phyloP scores from a whole-genome alignment of 2,113 vertebrate genomes.

The Pseudorectes ferrugineus region DNA sequence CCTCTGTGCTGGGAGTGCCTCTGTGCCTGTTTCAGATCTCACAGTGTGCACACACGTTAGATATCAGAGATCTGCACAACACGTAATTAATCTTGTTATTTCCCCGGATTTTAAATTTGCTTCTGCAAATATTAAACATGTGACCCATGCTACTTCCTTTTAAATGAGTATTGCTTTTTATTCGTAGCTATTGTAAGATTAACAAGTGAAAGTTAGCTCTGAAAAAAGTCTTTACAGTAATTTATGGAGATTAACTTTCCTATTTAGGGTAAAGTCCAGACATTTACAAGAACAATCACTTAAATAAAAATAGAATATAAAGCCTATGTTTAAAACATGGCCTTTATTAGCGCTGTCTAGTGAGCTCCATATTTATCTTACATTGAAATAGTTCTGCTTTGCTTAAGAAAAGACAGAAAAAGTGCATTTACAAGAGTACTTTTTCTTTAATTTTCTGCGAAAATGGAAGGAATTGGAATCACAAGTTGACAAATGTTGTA shows the following conservation, averaged over 20 bases:
- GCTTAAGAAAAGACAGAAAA: conserved; percentile 85
- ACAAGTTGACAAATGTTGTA: conserved; percentile 78
- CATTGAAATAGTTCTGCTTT: conserved; percentile 85
- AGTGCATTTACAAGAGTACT: conserved; percentile 82
- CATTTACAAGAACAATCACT: conserved; percentile 61
- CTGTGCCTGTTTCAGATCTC: not conserved
- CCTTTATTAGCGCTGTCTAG: conserved; percentile 90
- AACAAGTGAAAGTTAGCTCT: conserved; percentile 44
- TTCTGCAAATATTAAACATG: not conserved
- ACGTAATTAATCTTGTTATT: not conserved
- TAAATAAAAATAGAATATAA: conserved; percentile 74
- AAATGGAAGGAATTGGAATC: conserved; percentile 79
- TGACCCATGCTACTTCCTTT: conserved; percentile 27
- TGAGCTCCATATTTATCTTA: conserved; percentile 83
- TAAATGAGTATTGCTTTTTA: conserved; percentile 38
- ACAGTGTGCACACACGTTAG: not conserved
- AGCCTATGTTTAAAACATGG: conserved; percentile 85
- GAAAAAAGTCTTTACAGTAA: conserved; percentile 29
- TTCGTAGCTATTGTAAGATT: conserved; percentile 29
- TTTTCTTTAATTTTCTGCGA: conserved; percentile 82
- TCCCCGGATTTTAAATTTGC: not conserved
- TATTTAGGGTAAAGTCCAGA: conserved; percentile 43
- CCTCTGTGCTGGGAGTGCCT: not conserved
- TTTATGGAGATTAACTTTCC: conserved; percentile 50
- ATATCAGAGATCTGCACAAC: not conserved